Base-by-base conservation (phyloP, 2,113 vertebrate species). In the Gallinago media region DNA sequence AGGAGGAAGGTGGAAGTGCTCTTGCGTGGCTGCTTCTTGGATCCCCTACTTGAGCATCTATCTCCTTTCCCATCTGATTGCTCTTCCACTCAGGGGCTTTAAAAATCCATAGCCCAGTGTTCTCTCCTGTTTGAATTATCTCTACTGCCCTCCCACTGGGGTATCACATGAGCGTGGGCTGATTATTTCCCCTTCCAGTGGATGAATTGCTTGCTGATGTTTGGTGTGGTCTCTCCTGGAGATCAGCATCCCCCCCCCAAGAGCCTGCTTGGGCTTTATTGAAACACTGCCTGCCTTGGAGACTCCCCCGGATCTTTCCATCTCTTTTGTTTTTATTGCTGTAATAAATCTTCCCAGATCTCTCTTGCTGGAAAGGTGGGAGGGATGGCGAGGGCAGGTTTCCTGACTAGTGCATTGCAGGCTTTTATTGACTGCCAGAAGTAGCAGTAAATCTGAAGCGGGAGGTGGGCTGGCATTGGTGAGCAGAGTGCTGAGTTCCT, bases 371-470 rank as follows among this genome's bases (percentile, higher is more conserved):
- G 85, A 95, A 86, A 62, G 61, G 32, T 77, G 74, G 89, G 89
- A 94, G 79, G 78, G 68, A 89, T 92, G 92, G 67, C 93, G 92
- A 80, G 40, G 72, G 82, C 90, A 96, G 49, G 46, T 95, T 98
- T 97, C 91, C 85, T 96, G 85, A 91, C 82, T 97, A 54, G 61
- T 85, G 79, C 89, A 82, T 96, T 92, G 73, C 80, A 93, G 75
- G 58, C 59, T 96, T 97, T 97, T 96, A 96, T 86, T 96, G 89
- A 95, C 90, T 94, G 85, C 96, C 85, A 92, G 83, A 62, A 92
- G 58, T 27, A 92, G 78, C 80, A 90, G 85, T 95, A 92, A 96
- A 96, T 97, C 92, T 92, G 84, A 87, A 94, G 72, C 5, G 2
- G 75, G 85, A 96, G 85, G 81, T 87, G 80, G 77, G 49, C 58